Evolutionary conservation across 2,113 vertebrate genomes (phyloP).

Genomic region (Miniopterus natalensis): DNA sequence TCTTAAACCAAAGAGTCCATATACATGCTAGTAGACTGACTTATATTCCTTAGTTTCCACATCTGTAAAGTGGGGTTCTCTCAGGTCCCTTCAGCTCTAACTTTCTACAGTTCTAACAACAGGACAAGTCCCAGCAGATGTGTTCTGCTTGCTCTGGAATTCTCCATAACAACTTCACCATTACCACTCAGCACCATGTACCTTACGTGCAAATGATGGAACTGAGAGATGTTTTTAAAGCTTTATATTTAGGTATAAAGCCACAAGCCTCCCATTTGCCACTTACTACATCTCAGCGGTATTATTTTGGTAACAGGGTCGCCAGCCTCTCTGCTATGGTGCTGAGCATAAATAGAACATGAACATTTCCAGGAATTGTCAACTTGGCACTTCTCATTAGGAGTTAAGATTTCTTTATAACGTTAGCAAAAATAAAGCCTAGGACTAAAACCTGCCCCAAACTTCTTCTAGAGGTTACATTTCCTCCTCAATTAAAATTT

Average conservation of each 20-base stretch:
- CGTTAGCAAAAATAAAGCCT: conserved; percentile 71
- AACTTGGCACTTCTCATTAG: conserved; percentile 71
- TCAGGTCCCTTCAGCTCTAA: not conserved
- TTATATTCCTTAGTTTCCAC: not conserved
- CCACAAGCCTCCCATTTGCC: not conserved
- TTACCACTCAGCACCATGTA: not conserved
- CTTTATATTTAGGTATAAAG: conserved; percentile 48
- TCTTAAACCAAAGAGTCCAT: not conserved
- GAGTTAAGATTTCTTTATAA: conserved; percentile 71
- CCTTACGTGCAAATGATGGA: not conserved
- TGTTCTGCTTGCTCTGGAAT: not conserved
- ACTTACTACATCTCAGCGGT: conserved; percentile 57
- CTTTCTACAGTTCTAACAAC: not conserved
- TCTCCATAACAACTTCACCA: not conserved
- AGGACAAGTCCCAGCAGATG: not conserved
- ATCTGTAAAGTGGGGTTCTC: not conserved
- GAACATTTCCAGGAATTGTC: conserved; percentile 83
- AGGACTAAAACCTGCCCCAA: conserved; percentile 38
- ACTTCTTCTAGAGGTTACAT: conserved; percentile 49
- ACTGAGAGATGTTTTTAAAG: conserved; percentile 18
- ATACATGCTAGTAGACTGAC: not conserved
- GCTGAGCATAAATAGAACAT: conserved; percentile 74
- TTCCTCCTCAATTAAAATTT: conserved; percentile 74
- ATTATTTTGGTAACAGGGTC: conserved; percentile 76
- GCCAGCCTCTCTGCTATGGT: conserved; percentile 66